Percentiles rank a stretch among this genome's conserved stretches.
phyloP scores from a whole-genome alignment of 2,113 vertebrate species.

The Bujurquina vittata region DNA sequence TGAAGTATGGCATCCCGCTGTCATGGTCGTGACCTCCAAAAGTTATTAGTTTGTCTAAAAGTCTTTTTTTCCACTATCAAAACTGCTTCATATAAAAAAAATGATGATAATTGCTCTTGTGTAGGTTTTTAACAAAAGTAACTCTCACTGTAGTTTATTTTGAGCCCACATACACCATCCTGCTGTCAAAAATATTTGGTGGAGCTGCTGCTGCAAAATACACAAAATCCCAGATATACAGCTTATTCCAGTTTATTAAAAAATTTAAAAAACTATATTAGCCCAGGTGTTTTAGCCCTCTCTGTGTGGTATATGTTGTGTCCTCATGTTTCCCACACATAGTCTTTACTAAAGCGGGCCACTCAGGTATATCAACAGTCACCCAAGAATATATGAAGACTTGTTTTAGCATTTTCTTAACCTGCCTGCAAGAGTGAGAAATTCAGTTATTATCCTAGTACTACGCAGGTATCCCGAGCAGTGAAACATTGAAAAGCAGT shows the following conservation, averaged over 20 bases:
- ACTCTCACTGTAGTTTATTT: not conserved
- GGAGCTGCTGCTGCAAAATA: not conserved
- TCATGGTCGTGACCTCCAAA: not conserved
- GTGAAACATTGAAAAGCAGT: slow-evolving; percentile 1
- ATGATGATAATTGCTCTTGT: not conserved
- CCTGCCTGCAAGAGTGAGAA: not conserved
- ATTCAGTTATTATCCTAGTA: not conserved
- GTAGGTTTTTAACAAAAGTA: not conserved
- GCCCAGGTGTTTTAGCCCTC: not conserved
- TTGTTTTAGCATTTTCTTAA: not conserved
- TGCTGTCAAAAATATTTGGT: not conserved
- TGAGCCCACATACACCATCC: not conserved
- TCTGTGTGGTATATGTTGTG: not conserved
- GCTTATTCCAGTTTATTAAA: too few relatives aligned
- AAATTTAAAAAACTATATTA: not conserved
- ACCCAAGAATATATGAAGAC: not conserved
- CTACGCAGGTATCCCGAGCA: not conserved
- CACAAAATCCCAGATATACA: not conserved
- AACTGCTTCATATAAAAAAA: not conserved
- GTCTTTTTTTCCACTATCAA: not conserved
- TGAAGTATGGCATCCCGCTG: not conserved
- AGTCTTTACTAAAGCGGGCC: not conserved
- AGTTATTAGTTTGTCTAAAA: not conserved
- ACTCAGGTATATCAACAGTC: not conserved
- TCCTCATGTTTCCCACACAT: not conserved